Evolutionary conservation across 2,113 vertebrate species (phyloP), one percentile per base, ranked within the genome.

Genomic region (Tyrannus savana): DNA sequence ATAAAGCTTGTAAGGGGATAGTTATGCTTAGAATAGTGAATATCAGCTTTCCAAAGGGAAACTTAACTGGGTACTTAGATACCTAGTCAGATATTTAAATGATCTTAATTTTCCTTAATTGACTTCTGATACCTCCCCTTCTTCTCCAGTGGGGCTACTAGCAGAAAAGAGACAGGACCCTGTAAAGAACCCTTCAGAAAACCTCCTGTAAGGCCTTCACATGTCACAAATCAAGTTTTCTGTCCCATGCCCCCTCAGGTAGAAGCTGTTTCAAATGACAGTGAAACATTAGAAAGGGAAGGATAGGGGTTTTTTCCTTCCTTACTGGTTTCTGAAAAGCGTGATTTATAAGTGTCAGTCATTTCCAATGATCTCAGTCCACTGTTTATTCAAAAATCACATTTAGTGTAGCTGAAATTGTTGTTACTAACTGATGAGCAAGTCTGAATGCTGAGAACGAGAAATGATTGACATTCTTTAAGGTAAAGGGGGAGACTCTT

Each of bases 401-500:
- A 86, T 98, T 94, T 42, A 52, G 93, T 94, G 93, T 95, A 97
- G 95, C 93, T 96, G 96, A 79, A 94, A 95, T 82, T 89, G 90
- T 88, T 96, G 95, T 89, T 96, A 71, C 94, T 97, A 89, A 93
- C 94, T 96, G 97, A 97, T 96, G 97, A 97, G 95, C 90, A 83
- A 95, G 96, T 94, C 55, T 96, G 96, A 92, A 94, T 91, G 58
- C 90, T 73, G 85, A 95, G 95, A 93, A 97, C 87, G 93, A 97
- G 96, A 89, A 96, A 92, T 98, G 97, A 98, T 95, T 97, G 97
- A 96, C 97, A 89, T 88, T 95, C 87, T 91, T 94, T 86, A 90
- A 95, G 94, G 97, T 89, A 95, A 81, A 92, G 92, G 68, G 79
- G 83, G 94, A 96, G 95, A 95, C 93, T 87, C 96, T 94, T 88